Percentiles rank a stretch among this genome's conserved stretches.
Conservation (phyloP, 2,888 invertebrate genomes). For the Branchipolynoe longqiensis region DNA sequence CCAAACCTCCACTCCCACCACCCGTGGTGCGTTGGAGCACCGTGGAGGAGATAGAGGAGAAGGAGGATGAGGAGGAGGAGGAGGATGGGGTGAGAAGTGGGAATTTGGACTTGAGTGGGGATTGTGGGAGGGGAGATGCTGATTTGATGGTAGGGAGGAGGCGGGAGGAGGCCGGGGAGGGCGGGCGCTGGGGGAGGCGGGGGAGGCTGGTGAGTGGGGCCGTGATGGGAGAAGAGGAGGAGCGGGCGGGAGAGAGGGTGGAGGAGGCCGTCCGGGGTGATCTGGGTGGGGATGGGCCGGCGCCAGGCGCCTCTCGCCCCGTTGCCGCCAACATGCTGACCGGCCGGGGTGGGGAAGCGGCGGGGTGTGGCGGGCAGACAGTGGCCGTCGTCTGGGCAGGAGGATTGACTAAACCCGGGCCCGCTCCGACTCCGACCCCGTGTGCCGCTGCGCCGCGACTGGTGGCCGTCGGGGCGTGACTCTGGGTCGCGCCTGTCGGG, state of each 20-base stretch:
- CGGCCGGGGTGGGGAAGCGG: background rate
- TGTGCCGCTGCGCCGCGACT: background rate
- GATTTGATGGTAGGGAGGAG: slow-evolving; percentile 23
- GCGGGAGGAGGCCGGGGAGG: slow-evolving; percentile 30
- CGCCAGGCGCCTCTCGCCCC: background rate
- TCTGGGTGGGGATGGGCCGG: background rate
- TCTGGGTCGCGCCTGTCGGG: background rate
- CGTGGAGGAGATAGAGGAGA: background rate
- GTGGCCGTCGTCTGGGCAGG: too few relatives aligned
- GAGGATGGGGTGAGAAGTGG: too few relatives aligned
- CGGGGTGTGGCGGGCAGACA: background rate
- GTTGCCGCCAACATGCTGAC: slow-evolving; percentile 39
- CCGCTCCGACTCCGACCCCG: background rate
- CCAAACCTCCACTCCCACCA: background rate
- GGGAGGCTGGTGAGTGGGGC: slow-evolving; percentile 3
- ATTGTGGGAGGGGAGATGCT: background rate
- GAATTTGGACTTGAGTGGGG: background rate
- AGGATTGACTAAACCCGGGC: too few relatives aligned
- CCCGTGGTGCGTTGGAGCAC: background rate
- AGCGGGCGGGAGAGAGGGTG: too few relatives aligned
- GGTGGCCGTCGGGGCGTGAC: background rate
- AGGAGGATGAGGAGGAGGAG: too few relatives aligned
- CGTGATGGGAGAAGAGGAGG: background rate
- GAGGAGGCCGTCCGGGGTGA: too few relatives aligned
- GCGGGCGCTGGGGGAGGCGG: slow-evolving; percentile 21